These are phyloP conservation scores for Etheostoma spectabile DNA, from an alignment of 2,113 vertebrate genomes.

Conservation along the genomic window DNA sequence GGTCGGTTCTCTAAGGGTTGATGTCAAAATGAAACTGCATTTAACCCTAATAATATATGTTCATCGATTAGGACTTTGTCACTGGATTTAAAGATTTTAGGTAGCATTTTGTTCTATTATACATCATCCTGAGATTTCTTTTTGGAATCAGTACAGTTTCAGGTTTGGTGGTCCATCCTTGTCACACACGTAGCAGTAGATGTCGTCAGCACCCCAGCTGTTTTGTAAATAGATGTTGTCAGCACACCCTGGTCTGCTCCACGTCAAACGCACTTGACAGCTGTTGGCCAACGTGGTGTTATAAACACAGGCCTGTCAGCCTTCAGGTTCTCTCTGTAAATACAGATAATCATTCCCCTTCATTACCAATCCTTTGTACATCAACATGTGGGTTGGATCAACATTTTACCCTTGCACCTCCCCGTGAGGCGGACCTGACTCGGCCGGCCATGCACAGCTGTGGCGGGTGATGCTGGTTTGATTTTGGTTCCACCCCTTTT, in stretches of 20 bases:
- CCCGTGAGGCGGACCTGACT: constrained; percentile 44
- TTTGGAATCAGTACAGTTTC: neutral
- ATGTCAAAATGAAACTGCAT: constrained; percentile 10
- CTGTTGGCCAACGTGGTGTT: constrained; percentile 55
- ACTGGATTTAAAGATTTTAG: neutral
- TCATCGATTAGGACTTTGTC: neutral
- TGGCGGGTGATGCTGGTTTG: constrained; percentile 57
- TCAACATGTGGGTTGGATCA: constrained; percentile 65
- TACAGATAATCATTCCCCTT: constrained; percentile 69
- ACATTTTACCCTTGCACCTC: constrained; percentile 39
- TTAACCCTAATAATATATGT: neutral
- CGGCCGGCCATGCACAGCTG: constrained; percentile 36
- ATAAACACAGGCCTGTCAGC: constrained; percentile 70
- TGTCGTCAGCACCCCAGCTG: constrained; percentile 39
- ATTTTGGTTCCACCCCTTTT: constrained; percentile 52
- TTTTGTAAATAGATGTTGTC: constrained; percentile 77
- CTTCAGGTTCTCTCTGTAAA: constrained; percentile 77
- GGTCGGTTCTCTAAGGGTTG: too few relatives aligned
- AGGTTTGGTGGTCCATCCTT: constrained; percentile 42
- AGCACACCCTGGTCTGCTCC: constrained; percentile 51
- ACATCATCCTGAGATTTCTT: neutral
- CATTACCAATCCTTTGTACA: constrained; percentile 66
- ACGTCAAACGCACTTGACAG: constrained; percentile 62
- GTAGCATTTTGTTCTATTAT: constrained; percentile 2
- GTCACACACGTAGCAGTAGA: constrained; percentile 33